These are phyloP conservation scores for Chironomus riparius DNA, from an alignment of 2,888 invertebrate genomes.

Conservation along the genomic window DNA sequence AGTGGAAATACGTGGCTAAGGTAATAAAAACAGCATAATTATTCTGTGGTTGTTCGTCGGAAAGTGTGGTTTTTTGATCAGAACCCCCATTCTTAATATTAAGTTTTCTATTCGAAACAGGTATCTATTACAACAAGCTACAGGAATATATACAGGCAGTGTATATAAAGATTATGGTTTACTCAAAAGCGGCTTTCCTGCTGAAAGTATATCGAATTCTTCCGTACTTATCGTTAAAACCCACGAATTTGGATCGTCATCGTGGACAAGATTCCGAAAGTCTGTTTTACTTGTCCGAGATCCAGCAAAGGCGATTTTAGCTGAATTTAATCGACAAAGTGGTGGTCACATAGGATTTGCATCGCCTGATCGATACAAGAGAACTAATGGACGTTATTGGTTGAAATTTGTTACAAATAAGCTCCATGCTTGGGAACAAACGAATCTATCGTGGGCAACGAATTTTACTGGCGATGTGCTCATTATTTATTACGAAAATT, in stretches of 20 bases:
- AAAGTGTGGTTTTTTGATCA: no score
- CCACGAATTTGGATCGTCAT: constrained; percentile 59
- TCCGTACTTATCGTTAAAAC: constrained; percentile 72
- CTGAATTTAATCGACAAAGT: constrained; percentile 68
- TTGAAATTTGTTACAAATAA: constrained; percentile 58
- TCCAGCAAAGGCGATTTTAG: constrained; percentile 57
- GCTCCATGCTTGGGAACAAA: constrained; percentile 56
- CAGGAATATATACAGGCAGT: constrained; percentile 68
- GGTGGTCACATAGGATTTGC: constrained; percentile 75
- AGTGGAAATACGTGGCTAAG: constrained; percentile 74
- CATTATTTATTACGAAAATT: constrained; percentile 60
- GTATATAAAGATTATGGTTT: constrained; percentile 74
- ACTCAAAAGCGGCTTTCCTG: constrained; percentile 69
- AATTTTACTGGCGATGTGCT: constrained; percentile 59
- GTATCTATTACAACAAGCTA: constrained; percentile 67
- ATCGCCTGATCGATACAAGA: constrained; percentile 54
- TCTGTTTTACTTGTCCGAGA: constrained; percentile 63
- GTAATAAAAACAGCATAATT: no score
- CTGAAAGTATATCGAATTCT: constrained; percentile 64
- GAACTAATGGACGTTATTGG: constrained; percentile 60
- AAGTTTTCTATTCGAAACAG: constrained; percentile 35
- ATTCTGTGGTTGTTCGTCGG: no score
- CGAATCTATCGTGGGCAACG: constrained; percentile 61
- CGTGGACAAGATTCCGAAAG: constrained; percentile 51
- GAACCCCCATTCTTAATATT: no score